Evolutionary conservation across 2,888 invertebrate genomes (phyloP).

Genomic region (Galeopsomyia nigrocyanea): DNA sequence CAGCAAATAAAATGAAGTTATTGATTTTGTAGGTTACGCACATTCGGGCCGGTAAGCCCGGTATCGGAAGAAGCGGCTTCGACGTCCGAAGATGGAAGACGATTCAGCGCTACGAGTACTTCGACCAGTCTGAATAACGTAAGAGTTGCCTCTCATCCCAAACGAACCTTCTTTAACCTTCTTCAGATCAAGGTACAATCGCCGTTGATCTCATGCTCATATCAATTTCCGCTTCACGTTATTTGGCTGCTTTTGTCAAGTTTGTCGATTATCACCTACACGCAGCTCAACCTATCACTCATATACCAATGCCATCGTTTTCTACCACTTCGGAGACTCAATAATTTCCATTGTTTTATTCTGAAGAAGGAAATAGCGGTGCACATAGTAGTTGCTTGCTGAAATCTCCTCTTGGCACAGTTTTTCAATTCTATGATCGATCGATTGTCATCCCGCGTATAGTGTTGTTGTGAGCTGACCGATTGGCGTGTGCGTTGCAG

Average conservation of each 20-base stretch:
- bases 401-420: too few species aligned
- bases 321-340: too few species aligned
- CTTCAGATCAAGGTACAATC: constrained; percentile 58
- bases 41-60: constrained; percentile 59
- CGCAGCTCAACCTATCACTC: too few species aligned
- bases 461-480: too few species aligned
- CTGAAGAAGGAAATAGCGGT: neutral
- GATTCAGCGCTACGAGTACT: constrained; percentile 58
- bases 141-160: constrained; percentile 58
- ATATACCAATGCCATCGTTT: too few species aligned
- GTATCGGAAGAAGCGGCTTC: constrained; percentile 57
- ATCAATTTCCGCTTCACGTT: too few species aligned
- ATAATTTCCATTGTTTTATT: neutral
- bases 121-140: constrained; percentile 63
- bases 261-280: too few species aligned
- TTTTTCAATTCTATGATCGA: too few species aligned
- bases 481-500: constrained; percentile 47
- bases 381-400: too few species aligned
- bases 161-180: constrained; percentile 56
- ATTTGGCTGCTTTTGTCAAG: too few species aligned
- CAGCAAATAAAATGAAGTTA: neutral
- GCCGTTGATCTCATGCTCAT: constrained; percentile 22
- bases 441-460: too few species aligned
- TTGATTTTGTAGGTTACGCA: constrained; percentile 58
- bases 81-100: constrained; percentile 58